A percentile compares a stretch with the other conserved stretches of the same genome.
These are phyloP conservation scores for Pantherophis vulpinus DNA, from an alignment of 2,797 vertebrate species.

Conservation along the genomic window DNA sequence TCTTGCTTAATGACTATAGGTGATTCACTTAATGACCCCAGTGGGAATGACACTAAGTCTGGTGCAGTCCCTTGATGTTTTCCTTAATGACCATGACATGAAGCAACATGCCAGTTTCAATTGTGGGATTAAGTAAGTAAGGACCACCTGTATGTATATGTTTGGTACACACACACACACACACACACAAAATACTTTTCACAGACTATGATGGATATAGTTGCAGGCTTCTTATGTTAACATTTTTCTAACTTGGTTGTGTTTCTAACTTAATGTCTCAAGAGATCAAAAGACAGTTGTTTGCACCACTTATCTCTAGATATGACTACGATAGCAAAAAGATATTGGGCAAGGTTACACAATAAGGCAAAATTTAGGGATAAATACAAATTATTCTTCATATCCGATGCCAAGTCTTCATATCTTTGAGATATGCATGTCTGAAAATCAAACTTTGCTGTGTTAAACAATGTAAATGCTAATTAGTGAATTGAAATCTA, in stretches of 20 bases:
- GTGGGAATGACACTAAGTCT: not conserved
- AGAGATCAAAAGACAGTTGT: not conserved
- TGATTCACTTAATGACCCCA: not conserved
- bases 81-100: not conserved
- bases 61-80: not conserved
- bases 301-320: not conserved
- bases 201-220: not conserved
- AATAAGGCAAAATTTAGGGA: not conserved
- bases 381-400: not conserved
- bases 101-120: not conserved
- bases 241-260: not conserved
- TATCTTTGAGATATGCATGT: not conserved
- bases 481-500: constrained; percentile 54
- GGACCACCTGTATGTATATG: not conserved
- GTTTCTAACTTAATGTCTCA: not conserved
- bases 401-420: not conserved
- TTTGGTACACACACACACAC: not conserved
- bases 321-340: not conserved
- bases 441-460: constrained; percentile 5
- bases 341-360: not conserved
- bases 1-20: not conserved
- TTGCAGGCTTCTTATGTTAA: not conserved
- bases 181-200: not conserved
- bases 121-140: not conserved
- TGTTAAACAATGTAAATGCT: constrained; percentile 23